Conservation (phyloP, 2,113 vertebrate genomes). For the Penelope pileata region DNA sequence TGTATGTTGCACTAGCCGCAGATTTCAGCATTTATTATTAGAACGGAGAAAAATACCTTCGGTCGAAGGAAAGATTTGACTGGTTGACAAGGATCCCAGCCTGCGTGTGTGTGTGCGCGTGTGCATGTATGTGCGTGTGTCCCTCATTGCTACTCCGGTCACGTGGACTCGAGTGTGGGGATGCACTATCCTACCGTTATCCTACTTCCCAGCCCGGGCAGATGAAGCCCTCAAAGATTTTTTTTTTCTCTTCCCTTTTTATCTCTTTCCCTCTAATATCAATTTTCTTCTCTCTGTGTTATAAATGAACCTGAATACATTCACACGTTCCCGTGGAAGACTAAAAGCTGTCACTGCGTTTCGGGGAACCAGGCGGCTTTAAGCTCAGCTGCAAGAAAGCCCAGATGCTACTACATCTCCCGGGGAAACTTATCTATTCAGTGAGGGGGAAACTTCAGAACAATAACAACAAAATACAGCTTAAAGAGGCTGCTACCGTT, state of each 20-base stretch:
- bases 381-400: constrained; percentile 72
- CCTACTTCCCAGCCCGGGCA: not conserved
- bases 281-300: constrained; percentile 68
- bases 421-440: constrained; percentile 64
- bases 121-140: not conserved
- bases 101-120: not conserved
- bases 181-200: not conserved
- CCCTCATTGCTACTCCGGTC: not conserved
- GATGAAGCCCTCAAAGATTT: constrained; percentile 22
- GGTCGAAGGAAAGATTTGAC: not conserved
- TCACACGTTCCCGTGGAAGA: constrained; percentile 51
- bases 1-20: not conserved
- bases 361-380: constrained; percentile 70
- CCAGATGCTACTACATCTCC: constrained; percentile 67
- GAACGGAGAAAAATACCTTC: constrained; percentile 43
- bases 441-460: constrained; percentile 42
- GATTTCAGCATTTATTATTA: constrained; percentile 21
- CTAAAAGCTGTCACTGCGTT: constrained; percentile 71
- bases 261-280: not conserved
- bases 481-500: constrained; percentile 28
- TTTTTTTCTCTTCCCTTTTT: not conserved
- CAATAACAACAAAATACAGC: constrained; percentile 45
- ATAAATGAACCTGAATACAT: constrained; percentile 68
- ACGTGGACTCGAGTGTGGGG: not conserved
- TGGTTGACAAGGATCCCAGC: not conserved